Conservation (phyloP, 2,888 invertebrate species). For the Hyposoter dolosus region DNA sequence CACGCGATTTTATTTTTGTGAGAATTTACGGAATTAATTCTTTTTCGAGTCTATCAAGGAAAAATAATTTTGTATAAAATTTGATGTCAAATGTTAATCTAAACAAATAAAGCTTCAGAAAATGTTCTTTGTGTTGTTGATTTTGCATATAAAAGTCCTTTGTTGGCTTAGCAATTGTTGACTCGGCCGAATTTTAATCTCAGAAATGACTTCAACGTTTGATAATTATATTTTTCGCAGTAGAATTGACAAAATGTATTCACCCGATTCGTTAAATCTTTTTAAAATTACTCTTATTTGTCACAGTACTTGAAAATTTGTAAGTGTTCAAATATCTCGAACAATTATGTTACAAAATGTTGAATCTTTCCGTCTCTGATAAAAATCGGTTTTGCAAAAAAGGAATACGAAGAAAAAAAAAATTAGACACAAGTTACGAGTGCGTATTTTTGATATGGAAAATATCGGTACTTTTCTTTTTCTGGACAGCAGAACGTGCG, state of each 20-base stretch:
- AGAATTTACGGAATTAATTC: background rate
- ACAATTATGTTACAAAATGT: background rate
- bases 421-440: background rate
- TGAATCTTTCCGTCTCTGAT: background rate
- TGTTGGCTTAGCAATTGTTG: background rate
- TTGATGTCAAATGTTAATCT: background rate
- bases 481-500: slow-evolving; percentile 1
- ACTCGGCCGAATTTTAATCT: background rate
- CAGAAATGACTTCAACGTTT: too few species aligned
- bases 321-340: background rate
- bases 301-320: background rate
- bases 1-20: background rate
- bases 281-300: background rate
- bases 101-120: background rate
- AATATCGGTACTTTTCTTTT: slow-evolving; percentile 24
- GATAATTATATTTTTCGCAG: too few species aligned
- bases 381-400: background rate
- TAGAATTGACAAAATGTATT: background rate
- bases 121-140: background rate
- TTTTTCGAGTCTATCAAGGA: background rate
- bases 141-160: background rate
- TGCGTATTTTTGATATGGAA: background rate
- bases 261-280: background rate
- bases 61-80: background rate
- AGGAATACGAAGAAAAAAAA: background rate